Evolutionary conservation across 2,113 vertebrate species (phyloP), one percentile per base, ranked within the genome.

Genomic region (Sander vitreus): DNA sequence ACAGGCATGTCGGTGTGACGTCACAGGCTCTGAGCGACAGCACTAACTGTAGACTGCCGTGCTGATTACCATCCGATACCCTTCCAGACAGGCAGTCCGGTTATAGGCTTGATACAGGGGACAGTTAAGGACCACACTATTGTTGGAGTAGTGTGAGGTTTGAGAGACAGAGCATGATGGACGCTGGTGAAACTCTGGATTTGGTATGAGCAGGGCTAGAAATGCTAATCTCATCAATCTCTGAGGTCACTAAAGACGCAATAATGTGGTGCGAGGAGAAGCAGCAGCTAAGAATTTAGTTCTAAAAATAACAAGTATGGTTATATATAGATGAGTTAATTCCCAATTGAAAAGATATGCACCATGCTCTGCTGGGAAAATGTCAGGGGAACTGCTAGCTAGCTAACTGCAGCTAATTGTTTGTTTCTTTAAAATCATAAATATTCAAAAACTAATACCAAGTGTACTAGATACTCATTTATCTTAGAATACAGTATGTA

Each of bases 41-140:
- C 54, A 16, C 81, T 63, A 75, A 85, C 83, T 57, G 59, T 4
- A 73, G 78, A 65, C 73, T 77, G 73, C 66, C 58, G 73, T n/a
- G 23, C 85, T 89, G 89, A 92, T 91, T 93, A 91, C 73, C 90
- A 93, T 83, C 74, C 7, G 87, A 92, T 91, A 91, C 90, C 81
- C 87, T 11, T 45, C 36, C 62, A 60, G 58, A 72, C 36, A 54
- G 75, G 39, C 30, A 30, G 84, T 43, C 77, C 33, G 15, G 36
- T 73, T 75, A 73, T 8, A 69, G 76, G 72, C 68, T 83, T 65
- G 89, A 92, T 90, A 92, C 48, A 77, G 88, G 39, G 84, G 92
- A 89, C 90, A 88, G 82, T 90, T 85, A 85, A 25, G 33, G 84
- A 73, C 69, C 53, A 33, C 63, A 39, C 81, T 68, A 90, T 88